Percentiles rank a stretch among this genome's conserved stretches.
Conservation (phyloP, 1,140 invertebrate species). For the Brachionus asplanchnoidis region DNA sequence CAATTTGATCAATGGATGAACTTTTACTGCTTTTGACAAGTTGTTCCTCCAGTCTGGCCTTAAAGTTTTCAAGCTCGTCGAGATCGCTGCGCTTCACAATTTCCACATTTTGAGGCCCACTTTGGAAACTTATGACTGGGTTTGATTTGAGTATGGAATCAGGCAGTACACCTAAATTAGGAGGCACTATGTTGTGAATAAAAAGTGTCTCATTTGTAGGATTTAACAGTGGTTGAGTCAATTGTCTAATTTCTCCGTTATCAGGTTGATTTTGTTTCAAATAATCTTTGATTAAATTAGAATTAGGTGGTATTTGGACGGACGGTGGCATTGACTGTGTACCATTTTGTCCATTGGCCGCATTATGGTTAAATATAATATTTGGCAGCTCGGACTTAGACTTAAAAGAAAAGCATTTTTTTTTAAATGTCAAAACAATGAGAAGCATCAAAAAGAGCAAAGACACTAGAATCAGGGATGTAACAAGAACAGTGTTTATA, state of each 20-base stretch:
- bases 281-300: background rate
- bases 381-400: background rate
- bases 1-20: background rate
- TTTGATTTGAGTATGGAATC: background rate
- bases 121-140: background rate
- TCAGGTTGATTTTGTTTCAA: background rate
- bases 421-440: background rate
- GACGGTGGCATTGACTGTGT: background rate
- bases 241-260: background rate
- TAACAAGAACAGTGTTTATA: background rate
- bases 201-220: background rate
- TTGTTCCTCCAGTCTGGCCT: background rate
- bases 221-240: constrained; percentile 10
- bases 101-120: background rate
- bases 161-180: constrained; percentile 1
- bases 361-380: background rate
- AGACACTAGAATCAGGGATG: background rate
- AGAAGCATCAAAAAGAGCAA: background rate
- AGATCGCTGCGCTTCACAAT: background rate
- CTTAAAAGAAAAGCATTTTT: background rate
- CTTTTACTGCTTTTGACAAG: background rate
- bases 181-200: background rate
- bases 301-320: background rate
- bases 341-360: background rate
- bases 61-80: background rate